Percentiles rank a stretch among this genome's conserved stretches.
phyloP scores from a whole-genome alignment of 1,140 invertebrate species.

The Ditylenchus dipsaci region DNA sequence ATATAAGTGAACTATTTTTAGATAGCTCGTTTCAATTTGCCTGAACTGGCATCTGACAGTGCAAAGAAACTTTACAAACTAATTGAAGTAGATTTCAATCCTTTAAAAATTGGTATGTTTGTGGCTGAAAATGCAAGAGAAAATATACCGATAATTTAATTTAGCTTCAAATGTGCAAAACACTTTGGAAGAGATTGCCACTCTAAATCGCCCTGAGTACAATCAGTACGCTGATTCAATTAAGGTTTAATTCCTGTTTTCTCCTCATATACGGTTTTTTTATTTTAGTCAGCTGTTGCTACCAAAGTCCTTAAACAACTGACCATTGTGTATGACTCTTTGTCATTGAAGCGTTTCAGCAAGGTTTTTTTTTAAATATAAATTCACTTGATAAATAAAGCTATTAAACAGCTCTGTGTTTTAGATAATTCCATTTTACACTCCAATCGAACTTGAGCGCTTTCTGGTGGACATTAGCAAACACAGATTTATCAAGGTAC shows the following conservation, averaged over 20 bases:
- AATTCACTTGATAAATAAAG: too few relatives aligned
- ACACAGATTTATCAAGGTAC: slow-evolving; percentile 44
- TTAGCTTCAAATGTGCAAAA: slow-evolving; percentile 26
- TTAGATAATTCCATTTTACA: slow-evolving; percentile 52
- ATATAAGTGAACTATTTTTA: too few relatives aligned
- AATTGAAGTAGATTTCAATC: slow-evolving; percentile 53
- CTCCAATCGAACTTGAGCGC: slow-evolving; percentile 43
- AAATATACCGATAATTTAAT: too few relatives aligned
- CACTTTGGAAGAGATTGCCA: slow-evolving; percentile 25
- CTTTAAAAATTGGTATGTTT: slow-evolving; percentile 26
- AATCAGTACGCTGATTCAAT: slow-evolving; percentile 37
- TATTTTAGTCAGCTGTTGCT: slow-evolving; percentile 39
- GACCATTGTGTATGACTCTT: slow-evolving; percentile 52
- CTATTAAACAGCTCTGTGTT: too few relatives aligned
- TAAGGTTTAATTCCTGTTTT: not conserved
- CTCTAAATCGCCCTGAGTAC: slow-evolving; percentile 35
- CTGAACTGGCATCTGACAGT: slow-evolving; percentile 42
- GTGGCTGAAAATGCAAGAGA: too few relatives aligned
- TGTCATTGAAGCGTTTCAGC: slow-evolving; percentile 45
- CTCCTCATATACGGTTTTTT: too few relatives aligned
- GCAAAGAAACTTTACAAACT: slow-evolving; percentile 45
- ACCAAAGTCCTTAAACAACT: slow-evolving; percentile 53
- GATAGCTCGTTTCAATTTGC: slow-evolving; percentile 46
- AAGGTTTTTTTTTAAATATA: not conserved
- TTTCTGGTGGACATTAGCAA: slow-evolving; percentile 51